Conservation (phyloP, 2,888 invertebrate species). For the Ptychoptera contaminata region DNA sequence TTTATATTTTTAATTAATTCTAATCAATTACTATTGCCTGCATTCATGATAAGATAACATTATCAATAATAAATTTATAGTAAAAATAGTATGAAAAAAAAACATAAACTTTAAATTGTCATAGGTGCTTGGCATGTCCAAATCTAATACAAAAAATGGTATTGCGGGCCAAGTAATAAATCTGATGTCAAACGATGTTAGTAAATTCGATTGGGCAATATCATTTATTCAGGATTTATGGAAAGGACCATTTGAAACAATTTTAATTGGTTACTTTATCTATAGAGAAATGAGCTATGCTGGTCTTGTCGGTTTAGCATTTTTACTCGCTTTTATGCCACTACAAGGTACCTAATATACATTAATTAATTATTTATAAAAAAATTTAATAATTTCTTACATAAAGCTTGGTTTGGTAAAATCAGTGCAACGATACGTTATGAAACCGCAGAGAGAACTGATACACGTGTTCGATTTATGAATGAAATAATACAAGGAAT, state of each 20-base stretch:
- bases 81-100: background rate
- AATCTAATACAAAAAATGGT: constrained; percentile 6
- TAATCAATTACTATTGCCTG: background rate
- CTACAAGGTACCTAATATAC: constrained; percentile 39
- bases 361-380: background rate
- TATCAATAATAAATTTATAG: no score
- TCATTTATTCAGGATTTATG: constrained; percentile 70
- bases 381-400: no score
- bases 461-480: constrained; percentile 66
- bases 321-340: constrained; percentile 43
- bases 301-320: constrained; percentile 41
- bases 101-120: background rate
- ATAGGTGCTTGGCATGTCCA: constrained; percentile 6
- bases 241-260: constrained; percentile 65
- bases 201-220: constrained; percentile 66
- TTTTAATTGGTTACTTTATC: constrained; percentile 60
- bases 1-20: background rate
- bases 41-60: background rate
- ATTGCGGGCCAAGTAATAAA: constrained; percentile 37
- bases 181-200: constrained; percentile 74
- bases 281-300: constrained; percentile 42
- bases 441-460: constrained; percentile 51
- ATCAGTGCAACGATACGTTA: constrained; percentile 27
- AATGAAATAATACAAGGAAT: constrained; percentile 75
- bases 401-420: constrained; percentile 3